These are phyloP conservation scores for Volucella inanis DNA, from an alignment of 2,888 invertebrate genomes.

Conservation along the genomic window DNA sequence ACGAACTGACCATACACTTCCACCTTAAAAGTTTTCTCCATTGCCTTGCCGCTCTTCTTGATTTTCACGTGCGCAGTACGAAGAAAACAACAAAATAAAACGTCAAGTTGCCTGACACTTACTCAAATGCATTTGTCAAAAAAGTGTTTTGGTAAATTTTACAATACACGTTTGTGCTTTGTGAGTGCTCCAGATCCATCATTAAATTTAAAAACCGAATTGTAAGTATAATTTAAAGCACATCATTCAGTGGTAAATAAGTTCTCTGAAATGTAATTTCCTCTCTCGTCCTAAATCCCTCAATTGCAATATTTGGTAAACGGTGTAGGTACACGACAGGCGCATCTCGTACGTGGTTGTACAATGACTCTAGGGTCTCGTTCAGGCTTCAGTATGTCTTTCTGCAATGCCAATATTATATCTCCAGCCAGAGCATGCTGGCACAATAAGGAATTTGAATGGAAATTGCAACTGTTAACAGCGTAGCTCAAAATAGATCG, in stretches of 20 bases:
- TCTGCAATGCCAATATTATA: constrained; percentile 80
- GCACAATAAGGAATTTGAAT: constrained; percentile 78
- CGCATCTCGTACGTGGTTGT: constrained; percentile 57
- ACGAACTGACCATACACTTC: not conserved
- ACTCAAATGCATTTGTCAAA: constrained; percentile 9
- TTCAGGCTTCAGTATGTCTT: constrained; percentile 77
- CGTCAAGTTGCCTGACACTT: constrained; percentile 46
- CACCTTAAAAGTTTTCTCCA: not conserved
- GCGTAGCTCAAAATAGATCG: constrained; percentile 80
- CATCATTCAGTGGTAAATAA: not conserved
- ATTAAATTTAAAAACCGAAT: not conserved
- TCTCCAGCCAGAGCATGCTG: constrained; percentile 80
- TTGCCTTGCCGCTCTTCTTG: not conserved
- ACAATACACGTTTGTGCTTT: constrained; percentile 12
- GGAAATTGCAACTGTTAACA: constrained; percentile 79
- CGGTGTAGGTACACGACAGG: constrained; percentile 26
- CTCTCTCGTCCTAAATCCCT: not conserved
- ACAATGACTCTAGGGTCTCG: constrained; percentile 70
- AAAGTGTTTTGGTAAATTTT: constrained; percentile 33
- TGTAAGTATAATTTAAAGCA: constrained; percentile 33
- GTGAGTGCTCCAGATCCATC: constrained; percentile 12
- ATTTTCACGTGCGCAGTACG: constrained; percentile 46
- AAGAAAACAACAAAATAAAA: constrained; percentile 55
- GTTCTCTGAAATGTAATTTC: not conserved
- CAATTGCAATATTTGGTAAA: constrained; percentile 37